phyloP scores from a whole-genome alignment of 2,113 vertebrate species.

The Lophochroa leadbeateri region DNA sequence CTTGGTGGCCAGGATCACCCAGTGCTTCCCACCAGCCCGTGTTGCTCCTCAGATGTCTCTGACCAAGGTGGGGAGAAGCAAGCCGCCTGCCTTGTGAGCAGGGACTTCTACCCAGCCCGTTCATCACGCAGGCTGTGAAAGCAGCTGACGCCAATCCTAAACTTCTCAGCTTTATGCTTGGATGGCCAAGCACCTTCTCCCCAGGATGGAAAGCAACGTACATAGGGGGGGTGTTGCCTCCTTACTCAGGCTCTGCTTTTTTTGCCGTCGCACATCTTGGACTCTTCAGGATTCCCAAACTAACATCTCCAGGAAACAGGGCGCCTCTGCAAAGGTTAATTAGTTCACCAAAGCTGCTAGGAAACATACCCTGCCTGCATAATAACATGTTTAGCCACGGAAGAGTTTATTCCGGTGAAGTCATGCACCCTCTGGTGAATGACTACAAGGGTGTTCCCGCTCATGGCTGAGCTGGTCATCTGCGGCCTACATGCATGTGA shows the following conservation, averaged over 20 bases:
- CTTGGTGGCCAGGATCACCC: neutral
- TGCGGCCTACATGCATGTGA: neutral
- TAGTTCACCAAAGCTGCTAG: constrained; percentile 6
- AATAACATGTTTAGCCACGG: neutral
- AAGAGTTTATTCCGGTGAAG: neutral
- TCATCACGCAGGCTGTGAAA: neutral
- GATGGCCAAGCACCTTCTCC: neutral
- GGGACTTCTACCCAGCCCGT: neutral
- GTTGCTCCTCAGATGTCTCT: accelerated
- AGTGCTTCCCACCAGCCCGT: neutral
- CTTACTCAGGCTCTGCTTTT: neutral
- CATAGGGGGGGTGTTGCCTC: neutral
- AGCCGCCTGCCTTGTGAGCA: neutral
- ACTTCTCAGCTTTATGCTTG: neutral
- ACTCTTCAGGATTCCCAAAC: neutral
- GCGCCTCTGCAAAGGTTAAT: constrained; percentile 15
- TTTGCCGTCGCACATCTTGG: neutral
- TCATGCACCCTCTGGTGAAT: neutral
- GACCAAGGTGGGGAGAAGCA: neutral
- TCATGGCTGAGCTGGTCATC: neutral
- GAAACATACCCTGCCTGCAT: constrained; percentile 6
- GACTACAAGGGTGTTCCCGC: neutral
- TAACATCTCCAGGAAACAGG: neutral
- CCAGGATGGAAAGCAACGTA: neutral
- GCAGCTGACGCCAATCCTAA: neutral